Percentiles rank a stretch among this genome's conserved stretches.
phyloP scores from a whole-genome alignment of 53 echinoderm and acorn worm species.

The Paelopatides confundens region DNA sequence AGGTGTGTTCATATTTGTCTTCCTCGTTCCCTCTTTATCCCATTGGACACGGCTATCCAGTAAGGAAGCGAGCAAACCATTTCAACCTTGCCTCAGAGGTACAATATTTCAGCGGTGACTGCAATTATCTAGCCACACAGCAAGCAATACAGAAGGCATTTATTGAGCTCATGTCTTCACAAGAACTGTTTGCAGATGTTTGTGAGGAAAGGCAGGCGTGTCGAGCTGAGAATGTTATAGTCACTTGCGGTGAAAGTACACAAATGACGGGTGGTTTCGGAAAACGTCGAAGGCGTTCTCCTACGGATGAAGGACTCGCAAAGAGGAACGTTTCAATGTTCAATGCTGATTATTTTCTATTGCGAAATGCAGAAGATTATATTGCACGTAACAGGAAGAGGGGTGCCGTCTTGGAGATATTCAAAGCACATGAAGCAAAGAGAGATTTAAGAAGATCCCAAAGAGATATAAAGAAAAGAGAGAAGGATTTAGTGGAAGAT shows the following conservation, averaged over 20 bases:
- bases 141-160: conserved; percentile 64
- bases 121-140: conserved; percentile 52
- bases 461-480: background rate
- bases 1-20: too few relatives aligned
- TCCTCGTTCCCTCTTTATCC: too few relatives aligned
- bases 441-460: background rate
- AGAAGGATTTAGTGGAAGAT: background rate
- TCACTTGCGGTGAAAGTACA: conserved; percentile 62
- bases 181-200: conserved; percentile 2
- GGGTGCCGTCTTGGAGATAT: background rate
- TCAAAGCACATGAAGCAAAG: background rate
- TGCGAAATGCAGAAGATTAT: background rate
- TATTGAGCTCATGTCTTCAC: conserved; percentile 6
- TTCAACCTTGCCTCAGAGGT: conserved; percentile 56
- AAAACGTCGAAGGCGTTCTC: too few relatives aligned
- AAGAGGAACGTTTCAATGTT: background rate
- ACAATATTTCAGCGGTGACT: conserved; percentile 79
- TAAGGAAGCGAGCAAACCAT: conserved; percentile 14
- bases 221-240: conserved; percentile 67
- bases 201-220: conserved; percentile 63
- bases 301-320: too few relatives aligned
- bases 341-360: background rate
- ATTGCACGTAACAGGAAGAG: background rate
- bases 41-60: background rate
- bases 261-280: background rate